Evolutionary conservation across 2,888 invertebrate species (phyloP).

Genomic region (Diachrysia chrysitis): DNA sequence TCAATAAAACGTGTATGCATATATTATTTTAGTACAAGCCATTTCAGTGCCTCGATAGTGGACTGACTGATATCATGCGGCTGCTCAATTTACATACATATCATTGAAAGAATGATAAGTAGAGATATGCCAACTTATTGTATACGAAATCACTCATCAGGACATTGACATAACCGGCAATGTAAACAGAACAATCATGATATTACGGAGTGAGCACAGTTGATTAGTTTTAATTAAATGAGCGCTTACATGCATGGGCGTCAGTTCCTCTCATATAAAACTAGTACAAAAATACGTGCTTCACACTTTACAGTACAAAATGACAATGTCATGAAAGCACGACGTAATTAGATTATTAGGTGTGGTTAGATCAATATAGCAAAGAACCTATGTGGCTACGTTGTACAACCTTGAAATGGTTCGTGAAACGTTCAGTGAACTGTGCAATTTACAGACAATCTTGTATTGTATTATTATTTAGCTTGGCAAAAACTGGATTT

Average conservation of each 20-base stretch:
- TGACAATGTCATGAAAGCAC: conserved; percentile 32
- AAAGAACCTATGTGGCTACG: conserved; percentile 30
- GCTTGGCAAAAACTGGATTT: background rate
- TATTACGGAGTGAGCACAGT: conserved; percentile 39
- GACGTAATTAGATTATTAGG: conserved; percentile 63
- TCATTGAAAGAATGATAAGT: conserved; percentile 1
- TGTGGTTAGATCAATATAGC: conserved; percentile 62
- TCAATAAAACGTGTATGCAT: background rate
- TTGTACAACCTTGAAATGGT: conserved; percentile 58
- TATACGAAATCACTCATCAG: conserved; percentile 43
- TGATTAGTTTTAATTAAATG: conserved; percentile 60
- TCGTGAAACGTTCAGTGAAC: conserved; percentile 60
- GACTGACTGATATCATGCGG: background rate
- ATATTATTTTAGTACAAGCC: background rate
- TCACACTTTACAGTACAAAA: conserved; percentile 13
- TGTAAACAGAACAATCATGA: conserved; percentile 66
- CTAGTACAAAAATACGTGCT: conserved; percentile 6
- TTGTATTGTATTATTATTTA: conserved; percentile 5
- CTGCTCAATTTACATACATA: background rate
- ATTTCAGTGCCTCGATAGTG: conserved; percentile 4
- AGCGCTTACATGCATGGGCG: conserved; percentile 42
- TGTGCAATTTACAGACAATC: conserved; percentile 33
- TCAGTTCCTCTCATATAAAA: conserved; percentile 24
- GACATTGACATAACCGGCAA: conserved; percentile 61
- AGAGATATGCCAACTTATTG: conserved; percentile 8